These are phyloP conservation scores for Sebastes dallii DNA, from an alignment of 2,797 vertebrate genomes.

Conservation along the genomic window DNA sequence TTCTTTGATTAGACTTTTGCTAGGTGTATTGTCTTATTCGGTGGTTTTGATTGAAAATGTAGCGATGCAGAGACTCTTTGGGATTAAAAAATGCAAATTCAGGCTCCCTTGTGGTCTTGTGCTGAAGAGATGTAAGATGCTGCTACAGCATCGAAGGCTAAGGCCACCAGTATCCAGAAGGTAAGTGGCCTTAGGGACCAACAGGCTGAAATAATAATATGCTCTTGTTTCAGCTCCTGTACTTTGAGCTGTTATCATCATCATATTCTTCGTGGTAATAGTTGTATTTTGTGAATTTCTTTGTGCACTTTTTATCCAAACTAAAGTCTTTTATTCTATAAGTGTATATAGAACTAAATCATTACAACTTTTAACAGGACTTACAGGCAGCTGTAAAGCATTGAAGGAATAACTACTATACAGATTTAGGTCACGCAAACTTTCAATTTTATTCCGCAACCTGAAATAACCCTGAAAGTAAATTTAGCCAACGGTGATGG, in stretches of 20 bases:
- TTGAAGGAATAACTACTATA: background rate
- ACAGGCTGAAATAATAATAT: constrained; percentile 20
- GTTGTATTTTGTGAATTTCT: background rate
- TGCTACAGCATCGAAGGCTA: background rate
- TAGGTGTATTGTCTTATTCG: background rate
- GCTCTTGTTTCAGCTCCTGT: background rate
- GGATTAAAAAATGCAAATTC: constrained; percentile 36
- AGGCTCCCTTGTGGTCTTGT: constrained; percentile 2
- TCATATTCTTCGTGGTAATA: background rate
- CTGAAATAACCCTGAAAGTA: background rate
- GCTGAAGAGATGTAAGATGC: constrained; percentile 17
- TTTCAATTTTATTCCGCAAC: background rate
- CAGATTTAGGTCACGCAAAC: background rate
- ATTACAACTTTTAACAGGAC: background rate
- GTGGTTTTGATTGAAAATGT: constrained; percentile 22
- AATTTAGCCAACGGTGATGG: background rate
- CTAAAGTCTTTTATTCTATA: background rate
- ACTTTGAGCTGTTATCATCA: background rate
- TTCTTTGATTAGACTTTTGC: background rate
- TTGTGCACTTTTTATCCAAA: background rate
- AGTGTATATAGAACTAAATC: background rate
- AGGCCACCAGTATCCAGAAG: constrained; percentile 29
- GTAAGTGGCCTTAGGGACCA: background rate
- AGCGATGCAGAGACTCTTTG: background rate
- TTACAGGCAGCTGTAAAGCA: background rate